A percentile compares a stretch with the other conserved stretches of the same genome.
Evolutionary conservation across 37 sponge, comb jelly and placozoan genomes (phyloP).

Genomic region (Halisarca cf. caerulea): DNA sequence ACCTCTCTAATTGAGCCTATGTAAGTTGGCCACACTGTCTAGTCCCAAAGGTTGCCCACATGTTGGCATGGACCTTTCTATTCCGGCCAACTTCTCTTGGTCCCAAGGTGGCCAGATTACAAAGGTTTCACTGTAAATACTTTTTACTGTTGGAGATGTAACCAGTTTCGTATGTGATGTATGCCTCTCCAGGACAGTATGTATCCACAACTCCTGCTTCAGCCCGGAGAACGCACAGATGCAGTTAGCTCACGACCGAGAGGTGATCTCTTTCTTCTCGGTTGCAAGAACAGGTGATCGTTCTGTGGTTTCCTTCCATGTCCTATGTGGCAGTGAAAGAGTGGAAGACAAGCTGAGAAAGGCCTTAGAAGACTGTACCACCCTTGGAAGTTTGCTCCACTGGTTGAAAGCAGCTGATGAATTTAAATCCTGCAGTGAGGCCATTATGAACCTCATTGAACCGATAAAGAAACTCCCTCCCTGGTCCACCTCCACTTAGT

Average conservation of each 20-base stretch:
- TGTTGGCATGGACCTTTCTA: no score
- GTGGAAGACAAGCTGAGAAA: conserved; percentile 46
- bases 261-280: conserved; percentile 60
- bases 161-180: no score
- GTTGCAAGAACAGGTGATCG: conserved; percentile 43
- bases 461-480: background rate
- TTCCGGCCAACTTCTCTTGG: no score
- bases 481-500: no score
- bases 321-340: conserved; percentile 25
- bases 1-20: no score
- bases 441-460: background rate
- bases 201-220: conserved; percentile 68
- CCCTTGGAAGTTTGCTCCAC: background rate
- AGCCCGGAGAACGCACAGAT: conserved; percentile 84
- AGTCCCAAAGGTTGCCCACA: no score
- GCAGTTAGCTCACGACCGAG: conserved; percentile 25
- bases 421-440: background rate
- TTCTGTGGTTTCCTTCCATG: conserved; percentile 59
- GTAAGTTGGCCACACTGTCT: no score
- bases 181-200: conserved; percentile 79
- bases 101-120: no score
- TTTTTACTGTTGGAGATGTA: no score
- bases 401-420: background rate
- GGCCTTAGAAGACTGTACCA: background rate
- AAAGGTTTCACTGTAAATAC: no score